Evolutionary conservation across 2,113 vertebrate species (phyloP).

Genomic region (Petromus typicus): DNA sequence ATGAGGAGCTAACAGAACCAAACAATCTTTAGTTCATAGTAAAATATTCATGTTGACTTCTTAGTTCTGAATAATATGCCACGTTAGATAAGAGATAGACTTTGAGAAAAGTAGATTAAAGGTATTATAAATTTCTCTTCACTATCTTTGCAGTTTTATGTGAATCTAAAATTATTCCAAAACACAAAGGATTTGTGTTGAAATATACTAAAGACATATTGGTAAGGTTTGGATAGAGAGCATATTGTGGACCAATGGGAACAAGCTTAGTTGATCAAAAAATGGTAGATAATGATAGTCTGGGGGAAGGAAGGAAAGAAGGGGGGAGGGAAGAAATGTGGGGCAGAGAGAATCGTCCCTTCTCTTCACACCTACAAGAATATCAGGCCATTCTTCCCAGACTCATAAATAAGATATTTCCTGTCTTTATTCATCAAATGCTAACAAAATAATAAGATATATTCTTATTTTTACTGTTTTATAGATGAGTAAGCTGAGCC

Average conservation of each 20-base stretch:
- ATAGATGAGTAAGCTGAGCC: neutral
- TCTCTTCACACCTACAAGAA: neutral
- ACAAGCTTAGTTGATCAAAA: neutral
- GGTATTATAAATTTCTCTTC: neutral
- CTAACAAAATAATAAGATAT: neutral
- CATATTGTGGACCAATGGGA: neutral
- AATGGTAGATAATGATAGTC: neutral
- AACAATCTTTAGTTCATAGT: neutral
- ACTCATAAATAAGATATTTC: neutral
- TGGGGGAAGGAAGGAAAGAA: neutral
- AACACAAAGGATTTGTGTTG: neutral
- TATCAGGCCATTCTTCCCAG: neutral
- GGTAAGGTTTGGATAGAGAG: neutral
- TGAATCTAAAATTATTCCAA: conserved; percentile 22
- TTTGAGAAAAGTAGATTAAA: neutral
- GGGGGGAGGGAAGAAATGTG: too few relatives aligned
- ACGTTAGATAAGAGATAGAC: neutral
- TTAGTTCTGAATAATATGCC: neutral
- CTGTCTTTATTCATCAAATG: neutral
- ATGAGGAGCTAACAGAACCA: neutral
- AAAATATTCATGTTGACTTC: neutral
- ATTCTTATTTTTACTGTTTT: neutral
- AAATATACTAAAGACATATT: conserved; percentile 11
- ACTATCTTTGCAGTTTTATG: neutral
- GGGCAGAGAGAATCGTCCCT: neutral